These are phyloP conservation scores for Tuta absoluta DNA, from an alignment of 2,888 invertebrate species.

Conservation along the genomic window DNA sequence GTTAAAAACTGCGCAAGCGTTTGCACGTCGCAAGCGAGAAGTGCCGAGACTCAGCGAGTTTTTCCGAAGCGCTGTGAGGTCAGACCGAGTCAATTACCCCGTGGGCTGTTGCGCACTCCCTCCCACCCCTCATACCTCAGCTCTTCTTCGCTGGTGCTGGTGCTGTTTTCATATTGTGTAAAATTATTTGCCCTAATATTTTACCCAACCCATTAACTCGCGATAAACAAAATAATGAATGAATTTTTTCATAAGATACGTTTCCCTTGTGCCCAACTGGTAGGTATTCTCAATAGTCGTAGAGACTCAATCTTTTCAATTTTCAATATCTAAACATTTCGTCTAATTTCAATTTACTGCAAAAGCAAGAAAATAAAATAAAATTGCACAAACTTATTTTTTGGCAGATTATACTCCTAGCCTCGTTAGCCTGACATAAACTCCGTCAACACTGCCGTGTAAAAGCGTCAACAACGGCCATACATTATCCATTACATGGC, in stretches of 20 bases:
- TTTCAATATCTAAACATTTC: not conserved
- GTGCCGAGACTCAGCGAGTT: slow-evolving; percentile 63
- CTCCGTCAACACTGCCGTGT: not conserved
- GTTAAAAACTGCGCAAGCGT: slow-evolving; percentile 33
- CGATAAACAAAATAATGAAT: not conserved
- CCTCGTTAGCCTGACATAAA: slow-evolving; percentile 6
- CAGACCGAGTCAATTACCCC: slow-evolving; percentile 85
- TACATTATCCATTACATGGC: not conserved
- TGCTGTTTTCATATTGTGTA: not conserved
- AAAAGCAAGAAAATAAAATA: not conserved
- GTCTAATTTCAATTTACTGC: too few relatives aligned
- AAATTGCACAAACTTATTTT: not conserved
- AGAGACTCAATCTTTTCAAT: not conserved
- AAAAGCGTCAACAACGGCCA: not conserved
- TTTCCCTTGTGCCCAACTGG: not conserved
- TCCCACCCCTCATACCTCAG: slow-evolving; percentile 29
- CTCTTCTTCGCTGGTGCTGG: not conserved
- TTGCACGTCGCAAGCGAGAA: slow-evolving; percentile 42
- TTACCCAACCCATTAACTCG: not conserved
- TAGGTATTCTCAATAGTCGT: too few relatives aligned
- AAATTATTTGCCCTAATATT: not conserved
- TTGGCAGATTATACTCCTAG: not conserved
- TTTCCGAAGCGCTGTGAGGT: slow-evolving; percentile 78
- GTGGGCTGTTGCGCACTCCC: slow-evolving; percentile 52
- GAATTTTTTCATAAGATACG: not conserved